Evolutionary conservation across 2,888 invertebrate species (phyloP).

Genomic region (Agriopis leucophaearia): DNA sequence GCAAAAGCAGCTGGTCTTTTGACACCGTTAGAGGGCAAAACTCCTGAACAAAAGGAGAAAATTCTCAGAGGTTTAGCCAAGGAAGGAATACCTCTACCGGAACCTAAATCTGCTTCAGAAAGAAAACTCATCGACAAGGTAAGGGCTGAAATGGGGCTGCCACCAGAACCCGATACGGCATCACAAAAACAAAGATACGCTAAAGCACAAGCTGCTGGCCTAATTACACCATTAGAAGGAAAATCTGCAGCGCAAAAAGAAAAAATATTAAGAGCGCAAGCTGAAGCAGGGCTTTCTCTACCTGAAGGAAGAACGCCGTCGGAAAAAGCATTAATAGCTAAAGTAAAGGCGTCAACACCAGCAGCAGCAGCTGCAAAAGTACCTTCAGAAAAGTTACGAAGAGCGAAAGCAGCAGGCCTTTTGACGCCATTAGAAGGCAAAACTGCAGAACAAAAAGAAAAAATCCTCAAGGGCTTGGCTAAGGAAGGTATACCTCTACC

Average conservation of each 20-base stretch:
- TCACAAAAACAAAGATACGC: conserved; percentile 44
- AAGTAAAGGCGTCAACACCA: conserved; percentile 41
- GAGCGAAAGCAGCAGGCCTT: conserved; percentile 44
- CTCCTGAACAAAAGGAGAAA: conserved; percentile 50
- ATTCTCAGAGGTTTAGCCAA: conserved; percentile 43
- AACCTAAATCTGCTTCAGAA: conserved; percentile 45
- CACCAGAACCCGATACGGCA: conserved; percentile 50
- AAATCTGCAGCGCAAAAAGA: conserved; percentile 46
- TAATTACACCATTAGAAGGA: conserved; percentile 53
- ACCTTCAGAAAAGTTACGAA: conserved; percentile 42
- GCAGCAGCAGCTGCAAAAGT: conserved; percentile 4
- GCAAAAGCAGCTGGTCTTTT: conserved; percentile 51
- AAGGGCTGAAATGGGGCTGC: conserved; percentile 46
- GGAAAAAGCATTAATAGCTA: conserved; percentile 47
- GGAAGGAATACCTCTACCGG: conserved; percentile 44
- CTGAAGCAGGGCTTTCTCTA: conserved; percentile 45
- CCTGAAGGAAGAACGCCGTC: conserved; percentile 50
- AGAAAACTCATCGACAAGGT: conserved; percentile 50
- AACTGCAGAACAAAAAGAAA: conserved; percentile 45
- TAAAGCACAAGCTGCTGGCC: conserved; percentile 48
- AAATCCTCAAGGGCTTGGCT: conserved; percentile 47
- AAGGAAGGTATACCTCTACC: conserved; percentile 49
- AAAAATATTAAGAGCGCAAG: conserved; percentile 42
- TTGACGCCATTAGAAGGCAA: conserved; percentile 52
- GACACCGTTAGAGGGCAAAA: conserved; percentile 48